Evolutionary conservation across 2,113 vertebrate genomes (phyloP).

Genomic region (Antennarius striatus): DNA sequence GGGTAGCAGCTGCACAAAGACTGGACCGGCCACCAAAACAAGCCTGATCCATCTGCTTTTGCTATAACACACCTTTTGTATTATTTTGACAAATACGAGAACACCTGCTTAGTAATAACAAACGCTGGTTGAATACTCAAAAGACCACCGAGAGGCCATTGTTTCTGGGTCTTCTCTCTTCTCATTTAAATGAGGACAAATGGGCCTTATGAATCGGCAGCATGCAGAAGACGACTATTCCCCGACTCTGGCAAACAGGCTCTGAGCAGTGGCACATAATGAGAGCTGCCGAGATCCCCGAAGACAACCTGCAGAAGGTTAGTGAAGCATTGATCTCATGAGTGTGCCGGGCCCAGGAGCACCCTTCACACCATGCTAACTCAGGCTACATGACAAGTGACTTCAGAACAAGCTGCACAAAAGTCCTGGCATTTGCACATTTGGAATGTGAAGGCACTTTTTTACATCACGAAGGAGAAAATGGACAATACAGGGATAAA

Average conservation of each 20-base stretch:
- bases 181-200: constrained; percentile 77
- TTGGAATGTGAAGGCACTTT: constrained; percentile 12
- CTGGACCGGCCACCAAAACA: constrained; percentile 56
- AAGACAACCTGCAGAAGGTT: constrained; percentile 64
- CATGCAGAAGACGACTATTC: constrained; percentile 37
- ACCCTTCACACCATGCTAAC: constrained; percentile 52
- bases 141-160: constrained; percentile 57
- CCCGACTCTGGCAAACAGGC: constrained; percentile 62
- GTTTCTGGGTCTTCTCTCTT: constrained; percentile 48
- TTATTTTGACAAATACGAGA: constrained; percentile 75
- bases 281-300: constrained; percentile 59
- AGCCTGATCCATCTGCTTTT: constrained; percentile 68
- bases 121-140: constrained; percentile 67
- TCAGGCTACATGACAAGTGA: constrained; percentile 47
- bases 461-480: constrained; percentile 58
- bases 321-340: constrained; percentile 73
- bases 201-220: constrained; percentile 49
- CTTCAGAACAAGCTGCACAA: constrained; percentile 24
- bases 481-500: constrained; percentile 63
- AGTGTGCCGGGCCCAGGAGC: constrained; percentile 57
- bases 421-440: constrained; percentile 15
- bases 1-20: constrained; percentile 70
- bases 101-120: constrained; percentile 72
- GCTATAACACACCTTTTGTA: constrained; percentile 65
- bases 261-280: constrained; percentile 64